Percentiles rank a stretch among this genome's conserved stretches.
These are phyloP conservation scores for Betta splendens DNA, from an alignment of 2,797 vertebrate genomes.

Conservation along the genomic window DNA sequence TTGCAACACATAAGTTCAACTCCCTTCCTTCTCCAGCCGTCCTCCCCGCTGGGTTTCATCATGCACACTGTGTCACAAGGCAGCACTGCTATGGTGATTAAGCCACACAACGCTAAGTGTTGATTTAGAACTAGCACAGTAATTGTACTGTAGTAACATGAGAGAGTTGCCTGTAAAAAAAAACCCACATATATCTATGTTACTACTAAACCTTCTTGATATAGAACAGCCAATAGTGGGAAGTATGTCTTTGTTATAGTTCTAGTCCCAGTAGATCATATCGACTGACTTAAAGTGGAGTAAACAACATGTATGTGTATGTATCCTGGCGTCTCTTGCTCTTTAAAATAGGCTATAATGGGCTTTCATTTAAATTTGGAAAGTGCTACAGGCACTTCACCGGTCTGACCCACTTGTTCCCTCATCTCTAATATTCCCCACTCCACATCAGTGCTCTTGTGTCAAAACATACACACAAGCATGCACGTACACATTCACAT, in stretches of 20 bases:
- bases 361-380: slow-evolving; percentile 68
- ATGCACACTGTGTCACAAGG: slow-evolving; percentile 72
- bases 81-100: slow-evolving; percentile 70
- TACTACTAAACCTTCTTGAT: too few species aligned
- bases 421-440: slow-evolving; percentile 47
- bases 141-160: slow-evolving; percentile 62
- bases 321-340: slow-evolving; percentile 18
- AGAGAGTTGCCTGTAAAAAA: slow-evolving; percentile 39
- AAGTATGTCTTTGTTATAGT: slow-evolving; percentile 36
- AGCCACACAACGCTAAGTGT: slow-evolving; percentile 58
- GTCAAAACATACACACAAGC: slow-evolving; percentile 50
- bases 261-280: slow-evolving; percentile 1
- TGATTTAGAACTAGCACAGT: slow-evolving; percentile 60
- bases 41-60: slow-evolving; percentile 78
- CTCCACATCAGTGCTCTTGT: slow-evolving; percentile 38
- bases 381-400: slow-evolving; percentile 51
- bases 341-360: slow-evolving; percentile 64
- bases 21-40: slow-evolving; percentile 60
- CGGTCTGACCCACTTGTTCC: slow-evolving; percentile 68
- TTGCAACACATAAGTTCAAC: slow-evolving; percentile 68
- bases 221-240: slow-evolving; percentile 33
- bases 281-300: slow-evolving; percentile 13
- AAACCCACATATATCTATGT: slow-evolving; percentile 34
- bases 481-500: too few species aligned
- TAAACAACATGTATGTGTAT: slow-evolving; percentile 22